These are phyloP conservation scores for Calyptomena viridis DNA, from an alignment of 2,113 vertebrate genomes.

Conservation along the genomic window DNA sequence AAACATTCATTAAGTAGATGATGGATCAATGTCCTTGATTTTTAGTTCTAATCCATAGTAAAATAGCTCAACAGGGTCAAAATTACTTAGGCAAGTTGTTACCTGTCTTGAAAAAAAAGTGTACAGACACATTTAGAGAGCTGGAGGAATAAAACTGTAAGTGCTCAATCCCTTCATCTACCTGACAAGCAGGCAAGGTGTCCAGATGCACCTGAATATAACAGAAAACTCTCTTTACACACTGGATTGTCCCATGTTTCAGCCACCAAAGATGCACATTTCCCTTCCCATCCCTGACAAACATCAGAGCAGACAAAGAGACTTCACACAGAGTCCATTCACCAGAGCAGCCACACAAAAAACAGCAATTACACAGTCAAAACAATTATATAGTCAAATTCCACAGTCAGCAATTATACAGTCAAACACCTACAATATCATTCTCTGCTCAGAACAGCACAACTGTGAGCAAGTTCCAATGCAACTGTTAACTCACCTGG, in stretches of 20 bases:
- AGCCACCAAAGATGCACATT: background rate
- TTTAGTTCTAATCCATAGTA: background rate
- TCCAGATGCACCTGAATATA: background rate
- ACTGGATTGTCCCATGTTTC: background rate
- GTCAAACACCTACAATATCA: background rate
- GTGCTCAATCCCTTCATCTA: background rate
- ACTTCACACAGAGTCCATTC: background rate
- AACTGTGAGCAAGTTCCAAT: background rate
- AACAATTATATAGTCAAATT: background rate
- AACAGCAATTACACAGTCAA: background rate
- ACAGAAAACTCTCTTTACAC: background rate
- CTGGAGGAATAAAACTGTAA: fast-evolving
- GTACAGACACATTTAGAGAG: background rate
- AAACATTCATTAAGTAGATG: background rate
- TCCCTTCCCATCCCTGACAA: background rate
- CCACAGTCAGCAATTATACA: background rate
- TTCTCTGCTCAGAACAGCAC: background rate
- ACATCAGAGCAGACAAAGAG: background rate
- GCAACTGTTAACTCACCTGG: slow-evolving; percentile 81
- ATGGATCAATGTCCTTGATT: background rate
- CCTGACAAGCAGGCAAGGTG: background rate
- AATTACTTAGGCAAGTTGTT: background rate
- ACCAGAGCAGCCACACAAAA: background rate
- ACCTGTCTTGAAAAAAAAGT: background rate
- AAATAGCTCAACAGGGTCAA: background rate